A percentile compares a stretch with the other conserved stretches of the same genome.
These are phyloP conservation scores for Tipula unca DNA, from an alignment of 2,888 invertebrate species.

Conservation along the genomic window DNA sequence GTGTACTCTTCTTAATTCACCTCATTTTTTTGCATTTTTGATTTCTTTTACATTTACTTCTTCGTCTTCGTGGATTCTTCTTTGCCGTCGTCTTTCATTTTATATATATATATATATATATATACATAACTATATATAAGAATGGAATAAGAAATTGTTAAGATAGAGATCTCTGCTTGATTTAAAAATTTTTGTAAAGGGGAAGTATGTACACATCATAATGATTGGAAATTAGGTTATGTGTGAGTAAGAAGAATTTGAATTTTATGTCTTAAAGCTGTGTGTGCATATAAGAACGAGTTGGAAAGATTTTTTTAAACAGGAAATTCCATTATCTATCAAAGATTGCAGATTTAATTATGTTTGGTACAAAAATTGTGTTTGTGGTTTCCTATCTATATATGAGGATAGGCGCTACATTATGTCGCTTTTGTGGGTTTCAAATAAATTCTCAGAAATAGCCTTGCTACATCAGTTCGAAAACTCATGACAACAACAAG, in stretches of 20 bases:
- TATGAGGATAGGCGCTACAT: no score
- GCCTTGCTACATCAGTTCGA: no score
- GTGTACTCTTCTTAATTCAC: constrained; percentile 14
- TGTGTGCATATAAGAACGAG: neutral
- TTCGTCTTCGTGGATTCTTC: neutral
- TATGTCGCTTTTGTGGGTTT: no score
- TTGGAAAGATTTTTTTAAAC: neutral
- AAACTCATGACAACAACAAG: no score
- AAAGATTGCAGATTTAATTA: neutral
- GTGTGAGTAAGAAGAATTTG: neutral
- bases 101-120: no score
- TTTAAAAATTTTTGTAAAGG: neutral
- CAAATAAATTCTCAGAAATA: no score
- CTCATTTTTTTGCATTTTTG: neutral
- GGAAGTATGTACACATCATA: neutral
- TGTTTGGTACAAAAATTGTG: no score
- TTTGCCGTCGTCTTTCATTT: neutral
- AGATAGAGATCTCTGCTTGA: neutral
- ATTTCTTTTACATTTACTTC: neutral
- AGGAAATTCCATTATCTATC: neutral
- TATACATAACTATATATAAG: no score
- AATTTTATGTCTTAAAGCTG: neutral
- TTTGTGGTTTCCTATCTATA: no score
- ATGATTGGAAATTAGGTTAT: neutral
- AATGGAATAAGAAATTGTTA: neutral